These are phyloP conservation scores for Theocolax elegans DNA, from an alignment of 1,140 invertebrate species.

Conservation along the genomic window DNA sequence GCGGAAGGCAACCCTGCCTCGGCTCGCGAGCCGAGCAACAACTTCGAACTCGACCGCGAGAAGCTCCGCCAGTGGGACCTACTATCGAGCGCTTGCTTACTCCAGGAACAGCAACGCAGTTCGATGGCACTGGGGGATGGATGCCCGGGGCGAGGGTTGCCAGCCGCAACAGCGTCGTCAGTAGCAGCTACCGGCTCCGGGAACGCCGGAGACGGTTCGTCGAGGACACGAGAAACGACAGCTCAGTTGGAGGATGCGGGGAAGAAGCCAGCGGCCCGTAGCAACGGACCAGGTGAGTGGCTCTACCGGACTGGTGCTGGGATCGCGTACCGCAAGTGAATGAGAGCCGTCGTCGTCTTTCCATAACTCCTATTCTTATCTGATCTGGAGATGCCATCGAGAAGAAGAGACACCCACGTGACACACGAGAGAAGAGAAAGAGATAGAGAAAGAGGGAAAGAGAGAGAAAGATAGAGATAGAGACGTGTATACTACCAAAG, in stretches of 20 bases:
- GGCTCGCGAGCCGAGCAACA: conserved; percentile 34
- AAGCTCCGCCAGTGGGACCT: conserved; percentile 88
- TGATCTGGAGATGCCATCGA: too few species aligned
- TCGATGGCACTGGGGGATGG: conserved; percentile 58
- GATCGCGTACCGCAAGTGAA: conserved; percentile 56
- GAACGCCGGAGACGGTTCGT: conserved; percentile 38
- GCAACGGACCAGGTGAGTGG: conserved; percentile 60
- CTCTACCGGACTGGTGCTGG: conserved; percentile 58
- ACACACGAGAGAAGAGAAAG: background rate
- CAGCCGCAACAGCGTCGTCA: conserved; percentile 40
- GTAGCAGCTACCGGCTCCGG: conserved; percentile 38
- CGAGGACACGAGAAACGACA: conserved; percentile 24
- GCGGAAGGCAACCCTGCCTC: conserved; percentile 68
- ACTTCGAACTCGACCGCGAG: conserved; percentile 83
- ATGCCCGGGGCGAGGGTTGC: conserved; percentile 59
- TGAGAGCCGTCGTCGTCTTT: too few species aligned
- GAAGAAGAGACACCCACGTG: conserved; percentile 13
- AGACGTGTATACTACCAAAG: conserved; percentile 38
- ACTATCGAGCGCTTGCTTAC: conserved; percentile 79
- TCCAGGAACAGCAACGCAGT: conserved; percentile 64
- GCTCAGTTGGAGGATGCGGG: conserved; percentile 35
- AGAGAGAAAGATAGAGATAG: background rate
- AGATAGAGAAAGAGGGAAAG: too few species aligned
- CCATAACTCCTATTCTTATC: too few species aligned
- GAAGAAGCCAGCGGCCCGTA: conserved; percentile 50